phyloP scores from a whole-genome alignment of 2,888 invertebrate species.

The Leucophenga montana region DNA sequence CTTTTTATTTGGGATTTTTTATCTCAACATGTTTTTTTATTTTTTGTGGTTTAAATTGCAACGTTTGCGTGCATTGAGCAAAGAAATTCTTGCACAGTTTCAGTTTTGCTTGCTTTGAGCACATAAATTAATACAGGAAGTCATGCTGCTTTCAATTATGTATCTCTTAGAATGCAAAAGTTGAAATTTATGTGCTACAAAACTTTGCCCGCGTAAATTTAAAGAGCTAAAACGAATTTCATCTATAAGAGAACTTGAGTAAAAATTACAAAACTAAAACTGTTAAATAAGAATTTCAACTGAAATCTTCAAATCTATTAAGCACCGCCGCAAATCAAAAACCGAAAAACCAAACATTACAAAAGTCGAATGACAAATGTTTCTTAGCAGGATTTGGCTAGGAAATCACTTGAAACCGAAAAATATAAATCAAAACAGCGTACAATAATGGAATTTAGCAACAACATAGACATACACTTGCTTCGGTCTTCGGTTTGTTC shows the following conservation, averaged over 20 bases:
- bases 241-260: background rate
- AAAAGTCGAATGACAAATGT: slow-evolving; percentile 55
- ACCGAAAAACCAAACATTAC: slow-evolving; percentile 35
- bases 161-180: slow-evolving; percentile 32
- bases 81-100: background rate
- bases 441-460: slow-evolving; percentile 31
- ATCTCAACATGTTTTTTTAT: background rate
- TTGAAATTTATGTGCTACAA: slow-evolving; percentile 58
- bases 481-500: no score
- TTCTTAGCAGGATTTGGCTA: slow-evolving; percentile 46
- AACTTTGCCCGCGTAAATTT: background rate
- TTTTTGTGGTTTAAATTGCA: background rate
- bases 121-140: slow-evolving; percentile 40
- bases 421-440: slow-evolving; percentile 56
- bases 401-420: slow-evolving; percentile 65
- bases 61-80: background rate
- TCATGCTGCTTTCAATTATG: slow-evolving; percentile 64
- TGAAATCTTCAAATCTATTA: slow-evolving; percentile 40
- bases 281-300: background rate
- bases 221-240: slow-evolving; percentile 9
- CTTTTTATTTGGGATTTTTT: background rate
- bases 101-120: slow-evolving; percentile 1
- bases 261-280: background rate
- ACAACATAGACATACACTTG: background rate
- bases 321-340: slow-evolving; percentile 59